Conservation (phyloP, 2,797 vertebrate genomes). For the Tokudaia muenninki region DNA sequence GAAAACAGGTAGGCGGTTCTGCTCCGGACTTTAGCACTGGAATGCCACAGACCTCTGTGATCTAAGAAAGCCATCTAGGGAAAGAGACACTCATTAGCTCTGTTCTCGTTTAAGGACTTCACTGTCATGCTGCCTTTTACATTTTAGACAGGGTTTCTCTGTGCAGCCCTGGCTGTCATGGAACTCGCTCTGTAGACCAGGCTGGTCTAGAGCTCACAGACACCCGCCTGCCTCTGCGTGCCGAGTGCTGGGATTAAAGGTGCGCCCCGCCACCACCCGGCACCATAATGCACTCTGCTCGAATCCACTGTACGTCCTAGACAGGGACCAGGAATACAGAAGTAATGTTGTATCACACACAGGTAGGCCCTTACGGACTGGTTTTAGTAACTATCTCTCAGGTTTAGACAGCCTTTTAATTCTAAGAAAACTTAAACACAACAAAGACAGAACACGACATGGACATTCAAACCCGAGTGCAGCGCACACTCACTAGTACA, state of each 20-base stretch:
- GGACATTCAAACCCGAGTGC: neutral
- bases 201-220: neutral
- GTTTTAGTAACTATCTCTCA: neutral
- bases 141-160: neutral
- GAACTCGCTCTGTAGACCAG: neutral
- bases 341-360: neutral
- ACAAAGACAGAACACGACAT: neutral
- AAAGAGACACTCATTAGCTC: conserved; percentile 44
- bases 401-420: neutral
- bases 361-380: neutral
- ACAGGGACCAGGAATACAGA: neutral
- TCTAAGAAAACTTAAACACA: conserved; percentile 26
- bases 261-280: neutral
- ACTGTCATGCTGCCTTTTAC: neutral
- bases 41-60: conserved; percentile 93
- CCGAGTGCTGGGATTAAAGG: too few relatives aligned
- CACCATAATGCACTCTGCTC: neutral
- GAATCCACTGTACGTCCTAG: conserved; percentile 26
- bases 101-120: neutral
- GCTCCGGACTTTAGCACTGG: conserved; percentile 92
- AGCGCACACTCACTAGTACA: conserved; percentile 93
- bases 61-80: conserved; percentile 98
- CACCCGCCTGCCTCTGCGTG: neutral
- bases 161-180: neutral
- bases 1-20: conserved; percentile 97